A percentile compares a stretch with the other conserved stretches of the same genome.
phyloP scores from a whole-genome alignment of 2,888 invertebrate genomes.

The Andrena minutula region DNA sequence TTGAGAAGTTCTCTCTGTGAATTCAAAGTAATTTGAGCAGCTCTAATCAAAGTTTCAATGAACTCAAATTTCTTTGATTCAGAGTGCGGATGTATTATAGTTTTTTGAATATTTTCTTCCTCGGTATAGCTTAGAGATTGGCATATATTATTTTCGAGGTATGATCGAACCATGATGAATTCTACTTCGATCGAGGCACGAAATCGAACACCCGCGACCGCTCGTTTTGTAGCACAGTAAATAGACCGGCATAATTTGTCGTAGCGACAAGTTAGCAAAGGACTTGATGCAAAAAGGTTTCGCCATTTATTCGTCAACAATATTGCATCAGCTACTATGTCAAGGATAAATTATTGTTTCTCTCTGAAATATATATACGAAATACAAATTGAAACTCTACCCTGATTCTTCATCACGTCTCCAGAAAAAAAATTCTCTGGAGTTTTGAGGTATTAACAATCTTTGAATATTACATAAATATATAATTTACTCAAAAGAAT shows the following conservation, averaged over 20 bases:
- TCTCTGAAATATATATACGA: constrained; percentile 3
- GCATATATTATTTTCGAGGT: no score
- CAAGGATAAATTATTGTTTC: constrained; percentile 30
- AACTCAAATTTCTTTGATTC: no score
- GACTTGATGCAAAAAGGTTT: constrained; percentile 8
- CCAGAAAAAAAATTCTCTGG: no score
- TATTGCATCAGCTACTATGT: constrained; percentile 19
- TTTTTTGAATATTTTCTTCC: no score
- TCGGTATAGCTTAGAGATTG: no score
- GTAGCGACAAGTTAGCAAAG: constrained; percentile 11
- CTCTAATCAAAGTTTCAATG: no score
- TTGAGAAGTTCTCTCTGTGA: not conserved
- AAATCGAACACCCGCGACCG: constrained; percentile 8
- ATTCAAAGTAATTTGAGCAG: no score
- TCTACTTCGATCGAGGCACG: not conserved
- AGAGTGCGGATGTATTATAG: no score
- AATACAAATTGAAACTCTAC: not conserved
- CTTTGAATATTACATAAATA: no score
- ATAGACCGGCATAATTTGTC: constrained; percentile 51
- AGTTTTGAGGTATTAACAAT: no score
- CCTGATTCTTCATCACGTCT: no score
- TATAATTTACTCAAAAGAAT: no score
- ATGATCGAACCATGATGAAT: not conserved
- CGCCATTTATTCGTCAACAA: constrained; percentile 15
- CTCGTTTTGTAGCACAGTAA: constrained; percentile 42